Evolutionary conservation across 2,888 invertebrate species (phyloP), one percentile per base, ranked within the genome.

Genomic region (Perdita meconis): DNA sequence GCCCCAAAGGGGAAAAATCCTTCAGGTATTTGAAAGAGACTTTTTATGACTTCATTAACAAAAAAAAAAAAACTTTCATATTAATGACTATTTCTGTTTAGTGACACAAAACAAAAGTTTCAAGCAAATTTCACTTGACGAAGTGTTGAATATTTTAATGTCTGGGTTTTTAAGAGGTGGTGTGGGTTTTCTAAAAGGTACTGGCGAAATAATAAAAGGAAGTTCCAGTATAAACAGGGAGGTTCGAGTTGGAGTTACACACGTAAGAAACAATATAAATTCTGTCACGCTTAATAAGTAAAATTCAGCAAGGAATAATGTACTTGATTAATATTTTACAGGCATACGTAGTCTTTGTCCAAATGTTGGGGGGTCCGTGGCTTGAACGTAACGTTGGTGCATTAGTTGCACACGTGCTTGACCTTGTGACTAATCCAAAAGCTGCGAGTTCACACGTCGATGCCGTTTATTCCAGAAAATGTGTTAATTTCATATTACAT

Each of bases 401-500:
- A 0, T 95, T 99, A 86, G 93, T 99, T n/a, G 95, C 95, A 10
- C 99, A 99, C 91, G 95, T 99, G 3, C 93, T 99, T 60, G 98
- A 98, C 88, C 93, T 99, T 81, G 98, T 99, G 24, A 97, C 98
- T 0, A 98, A 98, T 93, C 98, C 98, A 0, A 98, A 98, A 93
- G 98, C 98, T 0, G 97, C 98, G 0, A 97, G 97, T 13, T 98
- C 98, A 0, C 99, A 99, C 90, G 98, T 99, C 0, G 99, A 99
- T 92, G 98, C 98, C 13, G 98, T 99, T 1, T 98, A 99, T 92
- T 98, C 99, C 0, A 95, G 99, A 84, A 98, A 98, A 93, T 99
- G 99, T 92, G 97, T 99, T 76, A 97, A 97, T 91, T 99, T 98
- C 92, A 98, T 99, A 83, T 93, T 99, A 67, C 95, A 98, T 59